phyloP scores from a whole-genome alignment of 1,140 invertebrate species.

The Heliconius hewitsoni region DNA sequence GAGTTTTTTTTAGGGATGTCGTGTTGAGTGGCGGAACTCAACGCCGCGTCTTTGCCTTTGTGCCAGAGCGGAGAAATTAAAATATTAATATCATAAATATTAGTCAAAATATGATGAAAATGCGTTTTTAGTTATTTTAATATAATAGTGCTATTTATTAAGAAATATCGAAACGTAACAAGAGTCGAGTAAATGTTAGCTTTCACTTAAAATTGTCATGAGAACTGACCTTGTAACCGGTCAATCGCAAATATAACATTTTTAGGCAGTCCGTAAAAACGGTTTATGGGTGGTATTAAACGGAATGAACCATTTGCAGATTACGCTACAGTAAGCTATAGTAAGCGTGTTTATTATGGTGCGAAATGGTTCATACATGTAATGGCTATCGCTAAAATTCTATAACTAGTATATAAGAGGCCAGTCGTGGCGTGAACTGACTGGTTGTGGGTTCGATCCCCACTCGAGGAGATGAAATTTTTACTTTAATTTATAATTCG shows the following conservation, averaged over 20 bases:
- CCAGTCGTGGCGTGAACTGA: no score
- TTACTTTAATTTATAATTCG: no score
- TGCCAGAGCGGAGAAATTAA: no score
- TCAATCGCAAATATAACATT: conserved; percentile 31
- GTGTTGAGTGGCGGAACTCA: no score
- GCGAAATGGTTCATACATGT: background rate
- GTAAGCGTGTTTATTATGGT: background rate
- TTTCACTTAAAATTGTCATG: conserved; percentile 10
- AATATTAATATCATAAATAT: no score
- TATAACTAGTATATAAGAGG: no score
- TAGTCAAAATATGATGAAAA: conserved; percentile 6
- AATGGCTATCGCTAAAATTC: background rate
- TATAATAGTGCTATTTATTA: background rate
- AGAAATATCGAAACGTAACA: background rate
- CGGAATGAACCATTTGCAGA: conserved; percentile 31
- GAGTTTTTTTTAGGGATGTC: no score
- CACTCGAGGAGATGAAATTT: no score
- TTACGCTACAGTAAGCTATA: conserved; percentile 26
- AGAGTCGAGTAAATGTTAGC: background rate
- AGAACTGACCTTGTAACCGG: conserved; percentile 28
- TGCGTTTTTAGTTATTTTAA: background rate
- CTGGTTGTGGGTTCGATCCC: no score
- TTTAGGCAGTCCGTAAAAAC: conserved; percentile 34
- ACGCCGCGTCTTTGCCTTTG: no score
- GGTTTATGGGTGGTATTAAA: conserved; percentile 35